Percentiles rank a stretch among this genome's conserved stretches.
Evolutionary conservation across 2,888 invertebrate species (phyloP).

Genomic region (Phasia obesa): DNA sequence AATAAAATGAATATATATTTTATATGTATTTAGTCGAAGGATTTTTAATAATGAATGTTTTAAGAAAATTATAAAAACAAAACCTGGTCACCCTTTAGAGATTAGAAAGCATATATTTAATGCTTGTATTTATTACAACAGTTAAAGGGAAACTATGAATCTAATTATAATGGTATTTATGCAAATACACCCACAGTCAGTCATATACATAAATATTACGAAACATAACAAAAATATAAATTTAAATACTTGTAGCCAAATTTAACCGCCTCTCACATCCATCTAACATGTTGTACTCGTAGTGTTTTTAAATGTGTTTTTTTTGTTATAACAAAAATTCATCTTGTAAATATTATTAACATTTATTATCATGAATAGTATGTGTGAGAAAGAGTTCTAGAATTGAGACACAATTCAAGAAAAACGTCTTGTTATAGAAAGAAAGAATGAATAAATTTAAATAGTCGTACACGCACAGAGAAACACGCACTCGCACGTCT

Average conservation of each 20-base stretch:
- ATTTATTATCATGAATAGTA: constrained; percentile 20
- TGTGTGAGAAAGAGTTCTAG: constrained; percentile 7
- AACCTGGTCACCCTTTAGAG: constrained; percentile 27
- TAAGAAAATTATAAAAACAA: too few relatives aligned
- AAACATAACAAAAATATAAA: constrained; percentile 17
- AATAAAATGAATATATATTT: too few relatives aligned
- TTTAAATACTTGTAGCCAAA: not conserved
- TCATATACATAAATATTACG: not conserved
- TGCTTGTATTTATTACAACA: constrained; percentile 43
- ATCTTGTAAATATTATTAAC: constrained; percentile 58
- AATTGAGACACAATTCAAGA: constrained; percentile 36
- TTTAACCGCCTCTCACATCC: not conserved
- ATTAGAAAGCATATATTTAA: not conserved
- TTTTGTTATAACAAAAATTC: constrained; percentile 38
- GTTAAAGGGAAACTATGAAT: constrained; percentile 62
- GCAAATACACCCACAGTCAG: constrained; percentile 36
- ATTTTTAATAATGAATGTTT: too few relatives aligned
- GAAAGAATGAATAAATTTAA: constrained; percentile 26
- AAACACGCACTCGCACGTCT: not conserved
- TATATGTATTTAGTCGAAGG: too few relatives aligned
- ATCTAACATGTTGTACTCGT: not conserved
- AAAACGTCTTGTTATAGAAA: constrained; percentile 29
- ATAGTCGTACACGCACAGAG: not conserved
- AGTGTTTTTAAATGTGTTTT: not conserved
- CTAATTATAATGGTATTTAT: constrained; percentile 56